Conservation (phyloP, 2,888 invertebrate genomes). For the Linnaemya vulpina region DNA sequence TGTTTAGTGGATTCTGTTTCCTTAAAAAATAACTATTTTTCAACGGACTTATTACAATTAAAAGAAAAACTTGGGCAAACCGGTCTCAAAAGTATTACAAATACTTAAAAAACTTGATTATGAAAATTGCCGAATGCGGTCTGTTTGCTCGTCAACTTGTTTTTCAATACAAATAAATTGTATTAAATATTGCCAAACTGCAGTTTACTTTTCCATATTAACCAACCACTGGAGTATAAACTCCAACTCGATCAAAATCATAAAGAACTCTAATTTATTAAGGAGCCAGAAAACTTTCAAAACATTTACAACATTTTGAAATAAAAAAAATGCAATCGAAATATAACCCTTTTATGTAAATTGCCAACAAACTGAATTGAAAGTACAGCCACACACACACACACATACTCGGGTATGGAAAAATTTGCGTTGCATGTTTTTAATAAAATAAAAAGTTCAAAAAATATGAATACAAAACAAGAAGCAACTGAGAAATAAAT, state of each 20-base stretch:
- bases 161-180: no score
- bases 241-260: constrained; percentile 6
- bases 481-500: constrained; percentile 8
- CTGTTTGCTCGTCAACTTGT: no score
- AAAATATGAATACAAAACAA: background rate
- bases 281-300: constrained; percentile 4
- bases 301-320: constrained; percentile 21
- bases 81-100: no score
- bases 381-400: background rate
- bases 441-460: constrained; percentile 42
- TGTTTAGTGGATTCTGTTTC: no score
- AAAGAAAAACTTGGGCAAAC: no score
- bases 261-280: constrained; percentile 17
- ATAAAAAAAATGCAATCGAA: constrained; percentile 42
- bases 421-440: constrained; percentile 16
- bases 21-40: no score
- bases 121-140: no score
- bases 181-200: no score
- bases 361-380: constrained; percentile 30
- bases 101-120: no score
- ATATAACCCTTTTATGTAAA: constrained; percentile 55
- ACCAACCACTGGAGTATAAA: constrained; percentile 2
- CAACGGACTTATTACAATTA: no score
- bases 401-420: background rate
- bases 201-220: background rate